Evolutionary conservation across 1,140 invertebrate genomes (phyloP), one percentile per base, ranked within the genome.

Genomic region (Ephestia elutella): DNA sequence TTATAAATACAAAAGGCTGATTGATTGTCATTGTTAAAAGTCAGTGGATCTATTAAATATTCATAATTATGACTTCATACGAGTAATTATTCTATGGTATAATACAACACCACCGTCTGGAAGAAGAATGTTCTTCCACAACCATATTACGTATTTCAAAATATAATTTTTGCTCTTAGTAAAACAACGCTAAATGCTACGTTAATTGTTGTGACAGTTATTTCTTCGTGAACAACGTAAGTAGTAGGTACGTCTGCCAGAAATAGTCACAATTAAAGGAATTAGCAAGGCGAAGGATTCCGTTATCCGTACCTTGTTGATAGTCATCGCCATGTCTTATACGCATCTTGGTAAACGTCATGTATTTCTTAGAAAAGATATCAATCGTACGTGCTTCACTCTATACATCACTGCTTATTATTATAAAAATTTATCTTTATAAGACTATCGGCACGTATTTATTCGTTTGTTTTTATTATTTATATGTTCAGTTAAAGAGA

Each of bases 271-370:
- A 15, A 54, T 54, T 54, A 54, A 30, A 30, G 28, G 28, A 54
- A 10, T 51, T 51, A 51, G 17, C 49, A 20, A 44, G 38, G 38
- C 38, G 38, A 17, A 17, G n/a, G 38, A 44, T 44, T 44, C 38
- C 38, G 38, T 44, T 44, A 5, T 44, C 10, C 38, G 7, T 44
- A 44, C 15, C 38, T 44, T 15, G 1, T 10, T 44, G 13, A 44
- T 44, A n/a, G n/a, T 44, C 38, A 15, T 15, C 38, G 38, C 2
- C 38, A 44, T 44, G 1, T 44, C 38, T 15, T 15, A 44, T 44
- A 2, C 38, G n/a, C 38, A 44, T 44, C 38, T 44, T 44, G 38
- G 38, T 44, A 44, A 44, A 44, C 38, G 38, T 44, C 13, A n/a
- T n/a, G 38, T 15, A 15, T 15, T 44, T 44, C 38, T 44, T 44